These are phyloP conservation scores for Lonchura striata DNA, from an alignment of 2,113 vertebrate species.

Conservation along the genomic window DNA sequence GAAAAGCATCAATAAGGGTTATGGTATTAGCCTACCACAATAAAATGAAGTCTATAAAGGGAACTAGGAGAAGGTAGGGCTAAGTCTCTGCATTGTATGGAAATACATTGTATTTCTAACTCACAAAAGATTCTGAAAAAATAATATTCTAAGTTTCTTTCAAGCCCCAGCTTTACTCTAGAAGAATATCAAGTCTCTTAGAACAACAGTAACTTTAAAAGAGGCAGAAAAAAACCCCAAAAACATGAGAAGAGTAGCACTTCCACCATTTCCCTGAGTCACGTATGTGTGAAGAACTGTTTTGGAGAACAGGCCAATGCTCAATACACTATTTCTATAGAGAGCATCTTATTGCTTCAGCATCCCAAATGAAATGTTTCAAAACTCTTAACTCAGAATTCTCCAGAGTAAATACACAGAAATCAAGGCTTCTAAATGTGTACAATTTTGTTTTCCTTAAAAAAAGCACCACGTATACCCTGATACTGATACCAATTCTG, in stretches of 20 bases:
- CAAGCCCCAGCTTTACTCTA: background rate
- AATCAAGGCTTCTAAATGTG: background rate
- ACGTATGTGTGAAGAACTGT: rapidly evolving
- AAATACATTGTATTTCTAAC: background rate
- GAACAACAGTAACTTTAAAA: background rate
- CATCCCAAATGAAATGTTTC: background rate
- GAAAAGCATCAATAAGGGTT: background rate
- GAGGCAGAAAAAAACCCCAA: background rate
- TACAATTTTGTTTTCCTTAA: background rate
- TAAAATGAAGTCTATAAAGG: background rate
- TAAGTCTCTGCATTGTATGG: background rate
- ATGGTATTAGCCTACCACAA: background rate
- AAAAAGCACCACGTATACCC: rapidly evolving
- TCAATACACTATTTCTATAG: background rate
- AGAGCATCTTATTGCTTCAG: background rate
- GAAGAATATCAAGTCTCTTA: background rate
- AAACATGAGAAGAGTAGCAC: background rate
- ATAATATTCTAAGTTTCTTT: background rate
- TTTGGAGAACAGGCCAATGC: background rate
- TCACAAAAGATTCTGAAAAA: background rate
- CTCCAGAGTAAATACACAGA: background rate
- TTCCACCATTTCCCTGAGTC: background rate
- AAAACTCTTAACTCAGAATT: background rate
- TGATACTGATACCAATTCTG: background rate
- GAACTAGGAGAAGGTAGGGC: background rate